These are phyloP conservation scores for Orientallactaga bullata DNA, from an alignment of 2,113 vertebrate species.

Conservation along the genomic window DNA sequence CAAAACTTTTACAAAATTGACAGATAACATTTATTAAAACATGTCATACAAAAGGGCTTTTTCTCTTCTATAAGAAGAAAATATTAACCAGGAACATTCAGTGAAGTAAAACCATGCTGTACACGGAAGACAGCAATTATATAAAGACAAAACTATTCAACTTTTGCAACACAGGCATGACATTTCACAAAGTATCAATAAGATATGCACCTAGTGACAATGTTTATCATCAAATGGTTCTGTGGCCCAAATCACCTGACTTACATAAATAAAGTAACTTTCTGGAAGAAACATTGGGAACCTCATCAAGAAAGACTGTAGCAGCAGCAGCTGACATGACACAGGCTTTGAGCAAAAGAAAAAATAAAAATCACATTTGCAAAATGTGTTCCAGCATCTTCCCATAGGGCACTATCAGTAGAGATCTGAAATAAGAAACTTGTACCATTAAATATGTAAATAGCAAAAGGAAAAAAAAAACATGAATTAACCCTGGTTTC, in stretches of 20 bases:
- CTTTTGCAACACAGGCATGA: constrained; percentile 88
- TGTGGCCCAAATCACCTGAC: constrained; percentile 86
- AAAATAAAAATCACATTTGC: constrained; percentile 83
- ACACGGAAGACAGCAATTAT: constrained; percentile 89
- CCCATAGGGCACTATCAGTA: constrained; percentile 81
- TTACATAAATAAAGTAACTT: constrained; percentile 88
- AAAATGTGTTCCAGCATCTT: constrained; percentile 85
- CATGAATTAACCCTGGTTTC: constrained; percentile 76
- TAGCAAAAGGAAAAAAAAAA: constrained; percentile 57
- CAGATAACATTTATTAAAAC: constrained; percentile 93
- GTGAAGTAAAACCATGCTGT: constrained; percentile 89
- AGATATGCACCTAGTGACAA: constrained; percentile 88
- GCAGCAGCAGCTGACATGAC: constrained; percentile 86
- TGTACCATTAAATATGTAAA: constrained; percentile 79
- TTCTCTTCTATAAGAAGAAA: constrained; percentile 94
- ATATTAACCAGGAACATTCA: constrained; percentile 89
- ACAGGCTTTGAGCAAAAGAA: constrained; percentile 86
- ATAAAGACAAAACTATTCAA: constrained; percentile 88
- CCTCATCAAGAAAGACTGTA: constrained; percentile 79
- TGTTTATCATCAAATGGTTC: constrained; percentile 85
- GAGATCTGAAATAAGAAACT: constrained; percentile 78
- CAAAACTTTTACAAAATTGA: constrained; percentile 87
- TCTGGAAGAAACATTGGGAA: constrained; percentile 86
- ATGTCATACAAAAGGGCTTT: constrained; percentile 89
- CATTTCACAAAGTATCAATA: constrained; percentile 88